Conservation (phyloP, 2,888 invertebrate genomes). For the Cerastis rubricosa region DNA sequence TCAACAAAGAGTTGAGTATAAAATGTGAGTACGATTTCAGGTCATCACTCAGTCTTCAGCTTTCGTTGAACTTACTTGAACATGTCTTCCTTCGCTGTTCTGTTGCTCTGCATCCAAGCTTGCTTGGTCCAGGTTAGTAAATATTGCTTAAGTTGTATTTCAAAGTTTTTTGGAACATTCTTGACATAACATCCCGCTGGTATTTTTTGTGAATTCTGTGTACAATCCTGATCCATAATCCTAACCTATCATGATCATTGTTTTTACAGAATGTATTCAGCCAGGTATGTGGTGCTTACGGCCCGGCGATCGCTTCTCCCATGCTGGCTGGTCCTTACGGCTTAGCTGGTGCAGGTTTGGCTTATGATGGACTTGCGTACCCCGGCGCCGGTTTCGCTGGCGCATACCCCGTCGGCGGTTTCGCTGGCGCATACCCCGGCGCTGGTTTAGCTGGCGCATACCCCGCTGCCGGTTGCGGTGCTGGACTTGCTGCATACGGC, state of each 20-base stretch:
- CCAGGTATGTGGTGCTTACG: no score
- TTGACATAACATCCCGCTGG: no score
- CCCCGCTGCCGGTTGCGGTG: slow-evolving; percentile 7
- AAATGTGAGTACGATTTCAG: neutral
- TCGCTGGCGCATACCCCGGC: no score
- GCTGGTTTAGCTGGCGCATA: no score
- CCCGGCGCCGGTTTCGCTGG: slow-evolving; percentile 1
- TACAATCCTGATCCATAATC: no score
- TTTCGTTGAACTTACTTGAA: slow-evolving; percentile 38
- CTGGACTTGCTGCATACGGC: slow-evolving; percentile 33
- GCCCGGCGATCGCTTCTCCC: no score
- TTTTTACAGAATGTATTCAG: no score
- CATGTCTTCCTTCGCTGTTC: slow-evolving; percentile 50
- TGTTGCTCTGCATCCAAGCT: slow-evolving; percentile 55
- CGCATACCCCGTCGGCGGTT: no score
- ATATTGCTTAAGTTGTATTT: no score
- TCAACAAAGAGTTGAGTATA: neutral
- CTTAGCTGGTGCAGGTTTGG: slow-evolving; percentile 3
- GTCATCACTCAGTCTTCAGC: slow-evolving; percentile 37
- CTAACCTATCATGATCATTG: no score
- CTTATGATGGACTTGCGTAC: slow-evolving; percentile 15
- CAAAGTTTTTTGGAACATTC: no score
- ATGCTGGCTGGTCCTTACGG: slow-evolving; percentile 1
- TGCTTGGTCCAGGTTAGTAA: slow-evolving; percentile 55
- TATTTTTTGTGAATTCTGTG: no score